Percentiles rank a stretch among this genome's conserved stretches.
Conservation (phyloP, 2,113 vertebrate genomes). For the Brienomyrus brachyistius region DNA sequence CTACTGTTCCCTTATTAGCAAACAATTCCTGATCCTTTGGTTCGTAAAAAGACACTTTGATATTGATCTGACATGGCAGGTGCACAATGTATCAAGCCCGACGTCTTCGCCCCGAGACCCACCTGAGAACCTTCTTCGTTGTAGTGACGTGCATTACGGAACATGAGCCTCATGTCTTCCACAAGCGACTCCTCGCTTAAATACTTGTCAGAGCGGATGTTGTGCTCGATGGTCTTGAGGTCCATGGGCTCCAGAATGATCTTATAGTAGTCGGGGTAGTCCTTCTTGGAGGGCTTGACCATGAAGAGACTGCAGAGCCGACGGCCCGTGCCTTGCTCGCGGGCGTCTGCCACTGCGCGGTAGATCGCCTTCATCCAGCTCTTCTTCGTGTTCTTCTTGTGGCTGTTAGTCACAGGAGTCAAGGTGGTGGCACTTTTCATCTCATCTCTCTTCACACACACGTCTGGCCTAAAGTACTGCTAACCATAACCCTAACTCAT, state of each 20-base stretch:
- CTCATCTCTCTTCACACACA: background rate
- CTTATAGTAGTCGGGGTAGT: constrained; percentile 98
- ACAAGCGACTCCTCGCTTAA: constrained; percentile 81
- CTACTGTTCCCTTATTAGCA: background rate
- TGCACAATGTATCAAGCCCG: background rate
- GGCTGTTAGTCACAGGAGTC: constrained; percentile 41
- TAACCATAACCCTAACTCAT: no score
- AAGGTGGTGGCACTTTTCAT: background rate
- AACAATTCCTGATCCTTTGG: background rate
- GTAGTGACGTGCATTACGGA: constrained; percentile 93
- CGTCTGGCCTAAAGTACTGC: background rate
- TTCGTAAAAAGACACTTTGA: background rate
- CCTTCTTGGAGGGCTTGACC: constrained; percentile 97
- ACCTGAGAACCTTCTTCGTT: constrained; percentile 98
- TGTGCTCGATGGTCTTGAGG: constrained; percentile 89
- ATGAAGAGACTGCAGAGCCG: constrained; percentile 93
- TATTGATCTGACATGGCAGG: no score
- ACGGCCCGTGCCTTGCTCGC: constrained; percentile 76
- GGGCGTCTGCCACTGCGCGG: constrained; percentile 78
- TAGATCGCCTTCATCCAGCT: constrained; percentile 91
- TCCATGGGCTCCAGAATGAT: constrained; percentile 97
- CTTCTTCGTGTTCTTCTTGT: constrained; percentile 93
- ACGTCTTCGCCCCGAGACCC: background rate
- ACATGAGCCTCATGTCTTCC: constrained; percentile 95
- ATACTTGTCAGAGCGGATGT: constrained; percentile 92